Percentiles rank a stretch among this genome's conserved stretches.
Evolutionary conservation across 2,113 vertebrate species (phyloP).

Genomic region (Picathartes gymnocephalus): DNA sequence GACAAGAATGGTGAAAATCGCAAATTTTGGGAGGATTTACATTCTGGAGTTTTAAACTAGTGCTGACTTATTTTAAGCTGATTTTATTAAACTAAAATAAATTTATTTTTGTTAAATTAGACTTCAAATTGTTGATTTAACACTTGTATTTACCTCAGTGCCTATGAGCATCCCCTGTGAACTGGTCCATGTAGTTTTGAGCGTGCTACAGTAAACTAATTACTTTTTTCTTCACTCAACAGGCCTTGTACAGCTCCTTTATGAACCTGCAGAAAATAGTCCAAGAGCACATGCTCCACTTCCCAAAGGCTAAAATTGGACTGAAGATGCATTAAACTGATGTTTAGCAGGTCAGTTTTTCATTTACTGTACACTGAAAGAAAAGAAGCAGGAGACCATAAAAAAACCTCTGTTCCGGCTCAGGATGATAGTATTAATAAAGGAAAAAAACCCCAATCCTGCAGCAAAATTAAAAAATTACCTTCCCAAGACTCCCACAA

Average conservation of each 20-base stretch:
- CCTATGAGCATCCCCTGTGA: background rate
- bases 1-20: background rate
- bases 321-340: background rate
- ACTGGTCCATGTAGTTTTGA: background rate
- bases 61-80: background rate
- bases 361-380: background rate
- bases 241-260: background rate
- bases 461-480: background rate
- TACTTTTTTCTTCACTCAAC: background rate
- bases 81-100: background rate
- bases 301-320: background rate
- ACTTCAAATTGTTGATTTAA: background rate
- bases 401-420: background rate
- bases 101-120: background rate
- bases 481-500: background rate
- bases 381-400: background rate
- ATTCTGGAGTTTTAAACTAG: background rate
- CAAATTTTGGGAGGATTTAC: background rate
- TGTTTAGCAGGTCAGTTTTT: background rate
- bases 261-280: background rate
- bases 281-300: background rate
- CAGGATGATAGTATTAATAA: background rate
- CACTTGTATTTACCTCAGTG: background rate
- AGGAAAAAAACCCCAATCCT: rapidly evolving
- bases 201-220: background rate